Conservation (phyloP, 2,113 vertebrate genomes). For the Labeo rohita region DNA sequence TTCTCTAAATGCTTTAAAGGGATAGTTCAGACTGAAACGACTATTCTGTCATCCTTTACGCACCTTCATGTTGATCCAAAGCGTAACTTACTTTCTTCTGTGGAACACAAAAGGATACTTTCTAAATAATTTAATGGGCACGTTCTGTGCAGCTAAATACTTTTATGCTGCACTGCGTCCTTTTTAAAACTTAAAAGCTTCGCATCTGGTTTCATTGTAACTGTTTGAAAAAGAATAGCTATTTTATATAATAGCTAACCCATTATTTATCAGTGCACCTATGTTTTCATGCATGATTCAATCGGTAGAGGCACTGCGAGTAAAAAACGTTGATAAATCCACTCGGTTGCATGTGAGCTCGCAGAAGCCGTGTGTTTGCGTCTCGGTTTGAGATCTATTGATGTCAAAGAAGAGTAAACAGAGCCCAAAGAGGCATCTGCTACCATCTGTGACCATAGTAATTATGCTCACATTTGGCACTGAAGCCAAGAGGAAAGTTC, state of each 20-base stretch:
- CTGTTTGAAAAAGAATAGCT: neutral
- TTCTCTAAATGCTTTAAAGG: neutral
- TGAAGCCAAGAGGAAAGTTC: constrained; percentile 66
- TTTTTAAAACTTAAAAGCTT: neutral
- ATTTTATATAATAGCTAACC: neutral
- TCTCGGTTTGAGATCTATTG: constrained; percentile 62
- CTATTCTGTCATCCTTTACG: neutral
- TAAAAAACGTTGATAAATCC: neutral
- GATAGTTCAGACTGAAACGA: neutral
- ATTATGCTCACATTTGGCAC: constrained; percentile 68
- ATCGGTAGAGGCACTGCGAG: neutral
- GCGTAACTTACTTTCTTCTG: neutral
- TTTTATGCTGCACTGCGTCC: neutral
- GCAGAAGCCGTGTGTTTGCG: constrained; percentile 50
- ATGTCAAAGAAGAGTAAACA: constrained; percentile 69
- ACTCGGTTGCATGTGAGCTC: constrained; percentile 11
- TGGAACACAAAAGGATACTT: neutral
- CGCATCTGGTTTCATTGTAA: neutral
- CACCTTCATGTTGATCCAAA: neutral
- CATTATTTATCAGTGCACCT: neutral
- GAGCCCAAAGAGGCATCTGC: constrained; percentile 59
- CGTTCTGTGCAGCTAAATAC: neutral
- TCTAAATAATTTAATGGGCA: neutral
- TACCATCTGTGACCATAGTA: constrained; percentile 73
- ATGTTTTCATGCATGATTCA: neutral